Percentiles rank a stretch among this genome's conserved stretches.
phyloP scores from a whole-genome alignment of 1,140 invertebrate genomes.

The Fopius arisanus region DNA sequence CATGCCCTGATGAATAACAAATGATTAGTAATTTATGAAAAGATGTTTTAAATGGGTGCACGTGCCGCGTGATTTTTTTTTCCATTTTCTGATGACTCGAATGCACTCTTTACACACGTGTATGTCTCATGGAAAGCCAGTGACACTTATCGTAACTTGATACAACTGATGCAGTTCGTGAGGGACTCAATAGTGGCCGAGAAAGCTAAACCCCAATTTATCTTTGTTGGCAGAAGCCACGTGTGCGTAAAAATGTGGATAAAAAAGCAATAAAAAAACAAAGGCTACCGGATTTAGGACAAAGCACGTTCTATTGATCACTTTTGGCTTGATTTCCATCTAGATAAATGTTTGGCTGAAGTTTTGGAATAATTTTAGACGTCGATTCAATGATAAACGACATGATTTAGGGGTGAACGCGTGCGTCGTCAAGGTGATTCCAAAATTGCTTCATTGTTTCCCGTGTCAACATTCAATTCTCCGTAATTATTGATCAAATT shows the following conservation, averaged over 20 bases:
- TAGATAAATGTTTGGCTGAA: neutral
- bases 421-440: too few species aligned
- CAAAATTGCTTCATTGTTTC: too few species aligned
- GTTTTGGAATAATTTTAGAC: neutral
- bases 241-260: neutral
- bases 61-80: neutral
- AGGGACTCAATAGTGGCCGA: neutral
- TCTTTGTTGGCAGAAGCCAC: neutral
- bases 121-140: neutral
- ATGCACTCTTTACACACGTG: neutral
- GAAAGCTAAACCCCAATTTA: neutral
- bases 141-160: slow-evolving; percentile 11
- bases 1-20: too few species aligned
- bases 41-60: neutral
- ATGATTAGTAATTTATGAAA: neutral
- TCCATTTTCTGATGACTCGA: neutral
- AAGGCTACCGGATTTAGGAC: neutral
- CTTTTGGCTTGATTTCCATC: neutral
- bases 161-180: neutral
- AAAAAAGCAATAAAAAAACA: neutral
- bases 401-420: too few species aligned
- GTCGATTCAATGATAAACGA: too few species aligned
- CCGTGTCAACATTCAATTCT: too few species aligned
- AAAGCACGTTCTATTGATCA: neutral
- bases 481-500: neutral